These are phyloP conservation scores for Tautogolabrus adspersus DNA, from an alignment of 2,113 vertebrate genomes.

Conservation along the genomic window DNA sequence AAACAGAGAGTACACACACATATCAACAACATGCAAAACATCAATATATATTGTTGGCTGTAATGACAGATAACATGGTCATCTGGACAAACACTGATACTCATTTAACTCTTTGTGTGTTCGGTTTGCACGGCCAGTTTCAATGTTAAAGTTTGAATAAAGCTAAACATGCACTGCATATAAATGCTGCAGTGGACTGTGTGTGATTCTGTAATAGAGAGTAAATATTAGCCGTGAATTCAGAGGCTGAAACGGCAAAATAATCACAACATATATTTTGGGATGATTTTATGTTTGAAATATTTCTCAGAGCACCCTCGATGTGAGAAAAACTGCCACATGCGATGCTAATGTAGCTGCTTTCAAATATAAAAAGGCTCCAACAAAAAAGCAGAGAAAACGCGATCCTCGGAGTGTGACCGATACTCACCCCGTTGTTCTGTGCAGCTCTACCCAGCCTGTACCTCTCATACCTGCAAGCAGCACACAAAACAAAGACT, in stretches of 20 bases:
- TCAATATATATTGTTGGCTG: constrained; percentile 38
- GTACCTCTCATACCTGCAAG: constrained; percentile 93
- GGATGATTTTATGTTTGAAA: constrained; percentile 4
- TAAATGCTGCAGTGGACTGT: background rate
- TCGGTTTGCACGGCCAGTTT: no score
- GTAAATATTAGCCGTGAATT: background rate
- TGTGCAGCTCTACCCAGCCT: constrained; percentile 88
- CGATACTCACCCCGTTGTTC: constrained; percentile 92
- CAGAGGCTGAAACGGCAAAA: background rate
- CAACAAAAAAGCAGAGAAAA: constrained; percentile 1
- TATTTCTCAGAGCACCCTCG: background rate
- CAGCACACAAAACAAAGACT: background rate
- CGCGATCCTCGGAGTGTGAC: background rate
- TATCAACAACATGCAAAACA: constrained; percentile 55
- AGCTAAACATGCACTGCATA: background rate
- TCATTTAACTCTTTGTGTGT: background rate
- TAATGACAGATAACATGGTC: constrained; percentile 17
- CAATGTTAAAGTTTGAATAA: no score
- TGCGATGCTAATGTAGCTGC: background rate
- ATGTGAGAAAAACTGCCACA: background rate
- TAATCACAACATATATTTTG: background rate
- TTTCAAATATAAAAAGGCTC: background rate
- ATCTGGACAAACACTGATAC: constrained; percentile 5
- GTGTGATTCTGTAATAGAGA: background rate
- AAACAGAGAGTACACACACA: constrained; percentile 70